Evolutionary conservation across 2,113 vertebrate species (phyloP).

Genomic region (Bubo bubo): DNA sequence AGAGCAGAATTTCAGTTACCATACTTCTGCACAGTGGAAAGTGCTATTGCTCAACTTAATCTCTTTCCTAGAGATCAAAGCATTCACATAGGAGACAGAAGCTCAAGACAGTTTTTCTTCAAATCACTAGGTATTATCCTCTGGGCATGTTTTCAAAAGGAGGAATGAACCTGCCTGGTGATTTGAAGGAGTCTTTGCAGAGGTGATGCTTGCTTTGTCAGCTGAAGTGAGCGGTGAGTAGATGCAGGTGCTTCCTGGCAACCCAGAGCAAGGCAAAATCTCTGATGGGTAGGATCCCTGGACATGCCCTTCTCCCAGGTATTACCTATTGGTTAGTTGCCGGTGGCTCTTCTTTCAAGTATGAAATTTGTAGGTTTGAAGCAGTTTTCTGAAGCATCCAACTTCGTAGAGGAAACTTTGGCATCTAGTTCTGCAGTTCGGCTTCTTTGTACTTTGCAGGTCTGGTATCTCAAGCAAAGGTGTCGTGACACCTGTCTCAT

Average conservation of each 20-base stretch:
- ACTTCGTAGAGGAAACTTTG: background rate
- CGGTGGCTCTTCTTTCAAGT: background rate
- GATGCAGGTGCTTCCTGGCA: background rate
- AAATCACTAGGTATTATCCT: background rate
- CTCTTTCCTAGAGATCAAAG: background rate
- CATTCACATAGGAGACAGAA: background rate
- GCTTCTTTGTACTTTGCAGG: background rate
- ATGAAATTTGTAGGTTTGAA: background rate
- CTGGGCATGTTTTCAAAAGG: background rate
- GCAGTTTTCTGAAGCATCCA: background rate
- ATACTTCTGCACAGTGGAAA: background rate
- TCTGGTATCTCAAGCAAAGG: background rate
- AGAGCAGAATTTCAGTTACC: background rate
- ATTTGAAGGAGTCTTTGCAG: background rate
- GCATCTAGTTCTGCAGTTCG: background rate
- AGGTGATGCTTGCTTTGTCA: background rate
- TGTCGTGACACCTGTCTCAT: background rate
- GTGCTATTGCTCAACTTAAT: background rate
- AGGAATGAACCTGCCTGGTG: background rate
- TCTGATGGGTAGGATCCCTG: background rate
- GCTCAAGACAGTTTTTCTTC: background rate
- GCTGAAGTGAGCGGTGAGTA: background rate
- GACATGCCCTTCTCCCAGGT: background rate
- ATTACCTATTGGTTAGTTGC: background rate
- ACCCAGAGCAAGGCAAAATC: background rate